Conservation (phyloP, 2,888 invertebrate species). For the Plagodis pulveraria region DNA sequence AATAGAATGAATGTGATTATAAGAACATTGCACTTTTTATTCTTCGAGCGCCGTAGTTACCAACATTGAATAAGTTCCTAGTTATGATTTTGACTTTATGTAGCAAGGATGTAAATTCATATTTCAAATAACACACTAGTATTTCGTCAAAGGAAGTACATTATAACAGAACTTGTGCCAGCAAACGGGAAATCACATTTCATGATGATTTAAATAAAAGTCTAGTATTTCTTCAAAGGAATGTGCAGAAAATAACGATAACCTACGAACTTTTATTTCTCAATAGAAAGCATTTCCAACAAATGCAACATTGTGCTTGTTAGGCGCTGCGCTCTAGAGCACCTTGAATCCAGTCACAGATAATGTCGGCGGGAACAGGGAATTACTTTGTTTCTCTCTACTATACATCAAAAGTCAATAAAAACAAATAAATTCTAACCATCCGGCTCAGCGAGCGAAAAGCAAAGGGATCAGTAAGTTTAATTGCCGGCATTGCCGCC, state of each 20-base stretch:
- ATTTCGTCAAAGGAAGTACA: too few species aligned
- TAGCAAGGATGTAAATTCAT: too few species aligned
- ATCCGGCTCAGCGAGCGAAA: conserved; percentile 21
- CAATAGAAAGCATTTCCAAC: conserved; percentile 17
- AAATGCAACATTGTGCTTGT: conserved; percentile 17
- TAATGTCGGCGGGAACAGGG: conserved; percentile 3
- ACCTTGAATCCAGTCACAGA: conserved; percentile 3
- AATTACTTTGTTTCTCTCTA: conserved; percentile 9
- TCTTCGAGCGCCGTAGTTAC: too few species aligned
- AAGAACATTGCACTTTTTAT: too few species aligned
- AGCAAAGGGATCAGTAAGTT: conserved; percentile 68
- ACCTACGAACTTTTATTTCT: conserved; percentile 10
- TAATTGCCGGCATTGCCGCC: conserved; percentile 70
- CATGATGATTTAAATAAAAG: too few species aligned
- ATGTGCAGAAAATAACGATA: conserved; percentile 13
- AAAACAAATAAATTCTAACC: conserved; percentile 35
- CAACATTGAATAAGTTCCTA: too few species aligned
- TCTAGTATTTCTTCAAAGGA: background rate
- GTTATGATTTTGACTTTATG: too few species aligned
- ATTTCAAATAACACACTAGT: too few species aligned
- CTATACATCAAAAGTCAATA: conserved; percentile 30
- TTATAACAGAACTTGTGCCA: too few species aligned
- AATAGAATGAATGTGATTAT: too few species aligned
- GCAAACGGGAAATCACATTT: too few species aligned
- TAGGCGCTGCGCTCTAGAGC: conserved; percentile 11